Percentiles rank a stretch among this genome's conserved stretches.
Conservation (phyloP, 2,113 vertebrate genomes). For the Ondatra zibethicus region DNA sequence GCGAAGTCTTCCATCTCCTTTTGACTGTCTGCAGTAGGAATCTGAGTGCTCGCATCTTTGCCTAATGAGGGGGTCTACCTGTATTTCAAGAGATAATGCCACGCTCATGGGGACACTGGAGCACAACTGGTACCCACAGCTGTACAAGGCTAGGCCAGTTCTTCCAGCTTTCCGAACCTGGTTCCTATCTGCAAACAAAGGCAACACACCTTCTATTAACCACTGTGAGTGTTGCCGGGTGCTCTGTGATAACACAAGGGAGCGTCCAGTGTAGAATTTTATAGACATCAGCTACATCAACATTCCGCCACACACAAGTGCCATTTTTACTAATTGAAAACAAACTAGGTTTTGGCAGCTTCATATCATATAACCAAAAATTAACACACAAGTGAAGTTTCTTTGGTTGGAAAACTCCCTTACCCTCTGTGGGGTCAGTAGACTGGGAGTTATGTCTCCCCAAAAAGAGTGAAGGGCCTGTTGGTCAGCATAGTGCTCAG, state of each 20-base stretch:
- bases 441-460: neutral
- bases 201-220: neutral
- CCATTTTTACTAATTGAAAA: neutral
- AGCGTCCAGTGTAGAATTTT: neutral
- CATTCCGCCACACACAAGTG: neutral
- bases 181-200: neutral
- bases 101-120: neutral
- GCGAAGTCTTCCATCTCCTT: neutral
- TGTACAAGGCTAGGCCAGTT: neutral
- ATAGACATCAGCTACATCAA: neutral
- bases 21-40: rapidly evolving
- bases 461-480: neutral
- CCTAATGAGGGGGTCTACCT: neutral
- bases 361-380: neutral
- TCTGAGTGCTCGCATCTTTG: neutral
- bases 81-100: neutral
- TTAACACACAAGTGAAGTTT: neutral
- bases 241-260: neutral
- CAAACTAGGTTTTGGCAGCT: neutral
- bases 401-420: neutral
- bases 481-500: neutral
- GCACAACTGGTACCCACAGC: neutral
- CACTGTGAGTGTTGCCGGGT: neutral
- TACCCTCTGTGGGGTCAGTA: neutral
- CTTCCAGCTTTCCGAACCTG: neutral